phyloP scores from a whole-genome alignment of 2,888 invertebrate genomes.

The Zygothrica quintamaculata region DNA sequence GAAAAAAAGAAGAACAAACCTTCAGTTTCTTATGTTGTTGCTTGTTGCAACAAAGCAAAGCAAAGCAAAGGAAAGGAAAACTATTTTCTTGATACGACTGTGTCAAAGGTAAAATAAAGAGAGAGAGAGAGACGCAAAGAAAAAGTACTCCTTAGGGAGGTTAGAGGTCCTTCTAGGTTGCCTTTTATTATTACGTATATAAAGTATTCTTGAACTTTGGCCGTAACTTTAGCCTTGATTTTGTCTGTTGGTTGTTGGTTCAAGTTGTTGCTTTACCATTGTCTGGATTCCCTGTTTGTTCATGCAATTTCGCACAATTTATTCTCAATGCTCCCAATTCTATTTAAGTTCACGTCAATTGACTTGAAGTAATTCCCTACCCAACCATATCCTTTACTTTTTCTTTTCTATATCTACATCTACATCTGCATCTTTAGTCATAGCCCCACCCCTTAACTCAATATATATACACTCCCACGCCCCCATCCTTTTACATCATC shows the following conservation, averaged over 20 bases:
- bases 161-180: too few relatives aligned
- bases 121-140: not conserved
- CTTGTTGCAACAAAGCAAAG: not conserved
- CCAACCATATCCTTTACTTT: not conserved
- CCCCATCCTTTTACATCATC: not conserved
- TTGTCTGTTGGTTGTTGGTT: constrained; percentile 14
- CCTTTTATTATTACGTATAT: constrained; percentile 4
- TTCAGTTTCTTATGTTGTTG: not conserved
- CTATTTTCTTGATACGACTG: constrained; percentile 5
- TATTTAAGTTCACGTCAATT: constrained; percentile 32
- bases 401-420: not conserved
- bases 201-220: constrained; percentile 32
- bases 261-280: constrained; percentile 30
- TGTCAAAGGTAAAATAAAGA: constrained; percentile 18
- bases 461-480: not conserved
- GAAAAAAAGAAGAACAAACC: too few relatives aligned
- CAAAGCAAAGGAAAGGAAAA: not conserved
- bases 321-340: constrained; percentile 19
- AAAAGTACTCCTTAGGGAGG: too few relatives aligned
- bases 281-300: constrained; percentile 20
- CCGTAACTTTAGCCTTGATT: constrained; percentile 31
- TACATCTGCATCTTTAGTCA: too few relatives aligned
- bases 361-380: constrained; percentile 33
- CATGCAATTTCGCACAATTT: constrained; percentile 29
- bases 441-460: too few relatives aligned